phyloP scores from a whole-genome alignment of 2,797 vertebrate genomes.

The Decapterus maruadsi region DNA sequence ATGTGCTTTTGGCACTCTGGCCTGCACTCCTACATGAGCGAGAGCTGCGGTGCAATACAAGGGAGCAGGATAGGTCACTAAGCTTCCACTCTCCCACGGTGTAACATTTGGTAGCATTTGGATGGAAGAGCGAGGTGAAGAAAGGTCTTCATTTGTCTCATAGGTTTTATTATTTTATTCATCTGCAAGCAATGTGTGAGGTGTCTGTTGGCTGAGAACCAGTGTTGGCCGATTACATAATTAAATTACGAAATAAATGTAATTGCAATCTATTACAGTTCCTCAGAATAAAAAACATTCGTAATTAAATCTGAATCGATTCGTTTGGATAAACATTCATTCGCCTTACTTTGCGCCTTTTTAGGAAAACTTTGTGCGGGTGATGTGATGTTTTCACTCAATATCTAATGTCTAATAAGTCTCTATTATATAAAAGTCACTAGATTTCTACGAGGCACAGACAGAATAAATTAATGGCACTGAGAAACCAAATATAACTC shows the following conservation, averaged over 20 bases:
- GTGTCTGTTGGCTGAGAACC: neutral
- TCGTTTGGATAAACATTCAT: too few species aligned
- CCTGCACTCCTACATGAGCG: conserved; percentile 52
- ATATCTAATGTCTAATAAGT: too few species aligned
- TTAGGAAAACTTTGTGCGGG: too few species aligned
- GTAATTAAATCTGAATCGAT: neutral
- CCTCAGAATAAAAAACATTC: neutral
- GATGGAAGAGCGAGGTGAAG: conserved; percentile 15
- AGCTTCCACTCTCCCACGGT: conserved; percentile 47
- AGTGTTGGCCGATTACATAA: neutral
- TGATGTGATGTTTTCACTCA: too few species aligned
- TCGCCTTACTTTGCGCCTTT: too few species aligned
- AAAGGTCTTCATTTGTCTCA: conserved; percentile 24
- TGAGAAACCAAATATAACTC: neutral
- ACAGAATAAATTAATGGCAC: neutral
- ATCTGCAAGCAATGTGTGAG: neutral
- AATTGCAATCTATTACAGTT: neutral
- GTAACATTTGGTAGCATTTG: conserved; percentile 39
- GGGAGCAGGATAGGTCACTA: conserved; percentile 44
- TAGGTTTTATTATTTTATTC: conserved; percentile 1
- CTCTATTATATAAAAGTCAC: too few species aligned
- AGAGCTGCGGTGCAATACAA: conserved; percentile 50
- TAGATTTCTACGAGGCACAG: too few species aligned
- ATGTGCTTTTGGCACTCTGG: conserved; percentile 56
- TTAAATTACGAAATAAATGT: neutral